phyloP scores from a whole-genome alignment of 2,113 vertebrate species.

The Psilopogon haemacephalus region DNA sequence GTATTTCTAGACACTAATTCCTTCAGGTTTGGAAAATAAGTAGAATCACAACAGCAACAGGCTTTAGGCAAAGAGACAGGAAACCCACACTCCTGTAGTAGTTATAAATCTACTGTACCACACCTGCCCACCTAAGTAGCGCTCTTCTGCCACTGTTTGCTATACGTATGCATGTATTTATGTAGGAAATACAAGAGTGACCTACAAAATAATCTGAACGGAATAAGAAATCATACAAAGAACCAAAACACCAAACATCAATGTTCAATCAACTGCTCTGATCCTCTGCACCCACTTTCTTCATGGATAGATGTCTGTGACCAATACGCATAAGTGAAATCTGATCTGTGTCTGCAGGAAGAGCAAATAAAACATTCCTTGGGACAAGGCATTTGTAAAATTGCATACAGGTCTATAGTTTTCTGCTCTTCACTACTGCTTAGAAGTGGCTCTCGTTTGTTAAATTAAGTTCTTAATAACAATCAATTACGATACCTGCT shows the following conservation, averaged over 20 bases:
- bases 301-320: neutral
- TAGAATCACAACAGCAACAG: neutral
- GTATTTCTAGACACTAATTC: neutral
- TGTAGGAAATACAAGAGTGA: neutral
- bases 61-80: neutral
- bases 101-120: neutral
- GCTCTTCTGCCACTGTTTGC: neutral
- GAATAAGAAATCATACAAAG: neutral
- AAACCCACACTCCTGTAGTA: neutral
- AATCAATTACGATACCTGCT: slow-evolving; percentile 57
- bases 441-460: slow-evolving; percentile 16
- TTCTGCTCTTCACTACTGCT: neutral
- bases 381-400: slow-evolving; percentile 2
- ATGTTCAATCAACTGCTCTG: neutral
- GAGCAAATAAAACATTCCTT: slow-evolving; percentile 16
- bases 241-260: neutral
- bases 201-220: neutral
- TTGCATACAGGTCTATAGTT: neutral
- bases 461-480: slow-evolving; percentile 68
- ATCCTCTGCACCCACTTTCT: slow-evolving; percentile 11
- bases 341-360: neutral
- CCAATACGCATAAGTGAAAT: neutral
- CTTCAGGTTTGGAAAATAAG: neutral
- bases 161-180: neutral
- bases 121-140: neutral